Percentiles rank a stretch among this genome's conserved stretches.
phyloP scores from a whole-genome alignment of 2,888 invertebrate genomes.

The Synanthedon vespiformis region DNA sequence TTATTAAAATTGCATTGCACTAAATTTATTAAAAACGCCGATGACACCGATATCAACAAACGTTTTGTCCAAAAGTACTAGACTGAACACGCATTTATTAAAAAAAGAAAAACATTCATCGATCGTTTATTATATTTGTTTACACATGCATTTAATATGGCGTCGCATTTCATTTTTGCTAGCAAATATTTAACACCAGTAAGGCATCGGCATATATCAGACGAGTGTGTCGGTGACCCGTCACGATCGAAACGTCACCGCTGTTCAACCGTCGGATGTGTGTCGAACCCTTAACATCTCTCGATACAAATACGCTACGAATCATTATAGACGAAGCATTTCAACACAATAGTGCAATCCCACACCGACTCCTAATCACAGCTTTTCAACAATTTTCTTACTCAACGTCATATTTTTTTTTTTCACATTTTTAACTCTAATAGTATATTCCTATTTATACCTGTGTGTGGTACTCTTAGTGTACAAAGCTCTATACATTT shows the following conservation, averaged over 20 bases:
- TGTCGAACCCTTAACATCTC: neutral
- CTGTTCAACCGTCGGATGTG: no score
- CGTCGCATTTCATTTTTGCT: neutral
- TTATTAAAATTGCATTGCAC: constrained; percentile 53
- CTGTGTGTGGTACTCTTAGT: constrained; percentile 61
- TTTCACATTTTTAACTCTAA: constrained; percentile 33
- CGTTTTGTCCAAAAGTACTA: constrained; percentile 33
- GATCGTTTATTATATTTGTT: neutral
- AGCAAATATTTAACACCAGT: neutral
- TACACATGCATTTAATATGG: neutral
- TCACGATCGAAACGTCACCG: no score
- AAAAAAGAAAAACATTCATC: neutral
- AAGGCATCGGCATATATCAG: no score
- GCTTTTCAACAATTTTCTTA: constrained; percentile 48
- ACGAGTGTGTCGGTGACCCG: no score
- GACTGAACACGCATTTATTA: constrained; percentile 14
- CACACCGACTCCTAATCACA: constrained; percentile 55
- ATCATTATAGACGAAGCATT: constrained; percentile 26
- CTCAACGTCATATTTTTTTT: constrained; percentile 26
- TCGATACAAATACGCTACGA: neutral
- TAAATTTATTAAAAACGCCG: constrained; percentile 43
- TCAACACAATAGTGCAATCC: constrained; percentile 56
- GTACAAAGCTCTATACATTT: constrained; percentile 70
- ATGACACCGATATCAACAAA: constrained; percentile 25
- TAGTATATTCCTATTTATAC: constrained; percentile 50